These are phyloP conservation scores for Fabriciana adippe DNA, from an alignment of 2,888 invertebrate species.

Conservation along the genomic window DNA sequence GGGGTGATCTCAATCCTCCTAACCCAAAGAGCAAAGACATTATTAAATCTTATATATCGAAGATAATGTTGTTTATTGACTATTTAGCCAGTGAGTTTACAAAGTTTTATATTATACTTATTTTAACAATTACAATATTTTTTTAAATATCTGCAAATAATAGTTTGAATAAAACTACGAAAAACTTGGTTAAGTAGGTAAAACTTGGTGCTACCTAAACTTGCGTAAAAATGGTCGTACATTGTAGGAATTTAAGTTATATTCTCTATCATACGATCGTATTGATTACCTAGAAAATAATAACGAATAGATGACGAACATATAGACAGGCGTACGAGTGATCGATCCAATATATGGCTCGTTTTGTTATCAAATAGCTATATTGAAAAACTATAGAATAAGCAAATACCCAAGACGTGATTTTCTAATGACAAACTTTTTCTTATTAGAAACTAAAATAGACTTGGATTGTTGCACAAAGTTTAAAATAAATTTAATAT, in stretches of 20 bases:
- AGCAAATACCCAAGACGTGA: no score
- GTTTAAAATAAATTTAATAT: conserved; percentile 82
- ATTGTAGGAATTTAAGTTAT: not conserved
- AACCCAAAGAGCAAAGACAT: conserved; percentile 68
- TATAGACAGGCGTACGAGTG: no score
- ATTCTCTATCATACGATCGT: not conserved
- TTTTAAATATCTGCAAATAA: not conserved
- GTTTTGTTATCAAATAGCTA: no score
- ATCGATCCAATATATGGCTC: no score
- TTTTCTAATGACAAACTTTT: conserved; percentile 10
- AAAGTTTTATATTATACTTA: no score
- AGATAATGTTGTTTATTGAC: conserved; percentile 71
- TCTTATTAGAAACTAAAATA: conserved; percentile 82
- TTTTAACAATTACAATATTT: not conserved
- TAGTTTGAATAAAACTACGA: no score
- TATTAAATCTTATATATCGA: conserved; percentile 65
- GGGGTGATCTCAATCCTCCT: conserved; percentile 76
- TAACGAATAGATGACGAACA: no score
- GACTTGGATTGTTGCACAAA: conserved; percentile 84
- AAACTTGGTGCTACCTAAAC: no score
- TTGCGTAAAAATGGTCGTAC: no score
- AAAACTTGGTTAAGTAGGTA: no score
- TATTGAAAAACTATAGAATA: not conserved
- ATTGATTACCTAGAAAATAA: not conserved
- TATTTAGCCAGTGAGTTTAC: conserved; percentile 64